A percentile compares a stretch with the other conserved stretches of the same genome.
Evolutionary conservation across 2,888 invertebrate species (phyloP).

Genomic region (Acrobasis repandana): DNA sequence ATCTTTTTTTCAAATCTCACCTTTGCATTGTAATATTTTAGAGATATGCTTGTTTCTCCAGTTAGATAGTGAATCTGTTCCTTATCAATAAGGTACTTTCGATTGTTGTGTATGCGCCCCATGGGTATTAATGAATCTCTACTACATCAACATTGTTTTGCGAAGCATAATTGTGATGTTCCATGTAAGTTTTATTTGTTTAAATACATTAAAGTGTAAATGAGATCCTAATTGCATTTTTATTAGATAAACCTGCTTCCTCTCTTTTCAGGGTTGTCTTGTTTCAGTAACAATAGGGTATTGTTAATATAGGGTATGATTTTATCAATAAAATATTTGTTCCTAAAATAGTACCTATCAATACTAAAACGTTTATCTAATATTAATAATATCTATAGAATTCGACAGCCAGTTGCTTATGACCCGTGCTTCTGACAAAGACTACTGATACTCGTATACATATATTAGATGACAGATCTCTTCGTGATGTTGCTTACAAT

Average conservation of each 20-base stretch:
- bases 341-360: too few relatives aligned
- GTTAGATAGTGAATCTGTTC: constrained; percentile 55
- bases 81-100: constrained; percentile 52
- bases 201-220: constrained; percentile 78
- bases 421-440: too few relatives aligned
- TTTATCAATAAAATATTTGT: too few relatives aligned
- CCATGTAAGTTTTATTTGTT: constrained; percentile 79
- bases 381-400: too few relatives aligned
- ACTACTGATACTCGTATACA: too few relatives aligned
- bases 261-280: too few relatives aligned
- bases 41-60: constrained; percentile 52
- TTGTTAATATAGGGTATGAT: too few relatives aligned
- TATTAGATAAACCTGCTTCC: constrained; percentile 29
- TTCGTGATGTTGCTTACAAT: too few relatives aligned
- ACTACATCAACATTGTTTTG: constrained; percentile 73
- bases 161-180: constrained; percentile 84
- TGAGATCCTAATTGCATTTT: constrained; percentile 46
- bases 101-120: constrained; percentile 49
- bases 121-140: constrained; percentile 55
- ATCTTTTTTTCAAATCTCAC: constrained; percentile 37
- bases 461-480: too few relatives aligned
- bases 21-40: constrained; percentile 50
- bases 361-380: too few relatives aligned
- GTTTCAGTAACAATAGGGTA: too few relatives aligned
- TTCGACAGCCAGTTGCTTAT: too few relatives aligned